Percentiles rank a stretch among this genome's conserved stretches.
phyloP scores from a whole-genome alignment of 2,797 vertebrate genomes.

The Brachyrhaphis roseni region DNA sequence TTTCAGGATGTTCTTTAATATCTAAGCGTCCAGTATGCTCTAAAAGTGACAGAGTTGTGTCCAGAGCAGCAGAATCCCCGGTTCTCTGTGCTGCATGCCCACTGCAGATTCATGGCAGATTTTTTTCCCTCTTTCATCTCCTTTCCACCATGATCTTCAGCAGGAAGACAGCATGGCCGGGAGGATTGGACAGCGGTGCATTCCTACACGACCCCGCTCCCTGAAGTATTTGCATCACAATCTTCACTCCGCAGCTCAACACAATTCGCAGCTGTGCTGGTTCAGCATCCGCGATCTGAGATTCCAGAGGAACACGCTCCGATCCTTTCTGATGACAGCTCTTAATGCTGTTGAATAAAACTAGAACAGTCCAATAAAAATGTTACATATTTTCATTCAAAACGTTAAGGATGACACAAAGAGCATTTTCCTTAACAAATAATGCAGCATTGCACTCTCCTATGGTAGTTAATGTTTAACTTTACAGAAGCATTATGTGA shows the following conservation, averaged over 20 bases:
- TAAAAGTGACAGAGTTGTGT: neutral
- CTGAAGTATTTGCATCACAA: slow-evolving; percentile 42
- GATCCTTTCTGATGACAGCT: slow-evolving; percentile 32
- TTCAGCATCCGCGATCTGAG: slow-evolving; percentile 15
- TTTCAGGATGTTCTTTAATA: neutral
- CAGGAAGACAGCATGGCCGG: slow-evolving; percentile 34
- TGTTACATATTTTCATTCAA: neutral
- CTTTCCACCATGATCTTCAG: slow-evolving; percentile 24
- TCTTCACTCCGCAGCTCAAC: slow-evolving; percentile 24
- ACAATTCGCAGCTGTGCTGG: slow-evolving; percentile 43
- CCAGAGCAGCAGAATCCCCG: neutral
- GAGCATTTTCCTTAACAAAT: neutral
- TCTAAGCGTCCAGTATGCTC: neutral
- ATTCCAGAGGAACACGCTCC: slow-evolving; percentile 20
- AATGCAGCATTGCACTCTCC: no score
- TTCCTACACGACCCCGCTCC: slow-evolving; percentile 65
- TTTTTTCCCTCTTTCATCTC: neutral
- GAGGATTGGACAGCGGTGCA: slow-evolving; percentile 50
- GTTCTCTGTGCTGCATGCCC: neutral
- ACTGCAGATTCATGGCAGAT: neutral
- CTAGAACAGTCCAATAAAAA: neutral
- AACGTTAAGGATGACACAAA: neutral
- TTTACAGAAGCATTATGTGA: neutral
- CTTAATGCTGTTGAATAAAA: slow-evolving; percentile 22
- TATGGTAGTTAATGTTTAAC: neutral